These are phyloP conservation scores for Atherinosoma microstoma DNA, from an alignment of 2,797 vertebrate species.

Conservation along the genomic window DNA sequence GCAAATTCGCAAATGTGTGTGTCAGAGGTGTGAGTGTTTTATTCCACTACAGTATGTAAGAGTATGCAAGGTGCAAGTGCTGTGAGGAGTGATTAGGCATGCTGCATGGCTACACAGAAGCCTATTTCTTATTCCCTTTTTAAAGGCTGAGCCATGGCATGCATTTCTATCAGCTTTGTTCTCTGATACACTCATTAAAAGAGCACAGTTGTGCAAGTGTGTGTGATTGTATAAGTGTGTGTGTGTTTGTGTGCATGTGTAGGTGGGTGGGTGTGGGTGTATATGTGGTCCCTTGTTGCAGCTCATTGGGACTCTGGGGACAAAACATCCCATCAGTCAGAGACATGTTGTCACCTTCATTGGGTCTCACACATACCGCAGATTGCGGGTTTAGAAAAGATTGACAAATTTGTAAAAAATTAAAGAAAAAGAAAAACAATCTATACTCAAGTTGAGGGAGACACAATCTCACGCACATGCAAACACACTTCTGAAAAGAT, in stretches of 20 bases:
- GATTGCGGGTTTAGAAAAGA: constrained; percentile 14
- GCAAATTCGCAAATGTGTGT: neutral
- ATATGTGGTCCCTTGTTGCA: constrained; percentile 50
- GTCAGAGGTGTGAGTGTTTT: constrained; percentile 1
- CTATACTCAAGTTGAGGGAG: constrained; percentile 8
- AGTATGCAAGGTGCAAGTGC: constrained; percentile 39
- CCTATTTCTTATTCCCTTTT: constrained; percentile 81
- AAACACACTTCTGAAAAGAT: constrained; percentile 15
- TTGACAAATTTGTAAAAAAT: constrained; percentile 19
- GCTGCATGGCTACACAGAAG: constrained; percentile 64
- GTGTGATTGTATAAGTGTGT: constrained; percentile 17
- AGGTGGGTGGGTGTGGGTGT: neutral
- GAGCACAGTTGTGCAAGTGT: constrained; percentile 44
- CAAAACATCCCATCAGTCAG: constrained; percentile 55
- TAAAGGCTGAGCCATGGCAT: constrained; percentile 65
- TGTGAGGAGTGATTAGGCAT: constrained; percentile 62
- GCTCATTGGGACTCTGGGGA: constrained; percentile 48
- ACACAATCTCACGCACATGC: constrained; percentile 4
- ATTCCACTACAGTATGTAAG: constrained; percentile 42
- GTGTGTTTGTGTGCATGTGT: constrained; percentile 18
- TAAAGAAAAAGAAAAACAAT: neutral
- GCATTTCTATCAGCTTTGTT: constrained; percentile 82
- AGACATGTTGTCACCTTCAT: constrained; percentile 34
- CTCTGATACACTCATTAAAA: constrained; percentile 79
- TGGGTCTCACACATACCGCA: constrained; percentile 22